Evolutionary conservation across 1,140 invertebrate species (phyloP).

Genomic region (Fragariocoptes setiger): DNA sequence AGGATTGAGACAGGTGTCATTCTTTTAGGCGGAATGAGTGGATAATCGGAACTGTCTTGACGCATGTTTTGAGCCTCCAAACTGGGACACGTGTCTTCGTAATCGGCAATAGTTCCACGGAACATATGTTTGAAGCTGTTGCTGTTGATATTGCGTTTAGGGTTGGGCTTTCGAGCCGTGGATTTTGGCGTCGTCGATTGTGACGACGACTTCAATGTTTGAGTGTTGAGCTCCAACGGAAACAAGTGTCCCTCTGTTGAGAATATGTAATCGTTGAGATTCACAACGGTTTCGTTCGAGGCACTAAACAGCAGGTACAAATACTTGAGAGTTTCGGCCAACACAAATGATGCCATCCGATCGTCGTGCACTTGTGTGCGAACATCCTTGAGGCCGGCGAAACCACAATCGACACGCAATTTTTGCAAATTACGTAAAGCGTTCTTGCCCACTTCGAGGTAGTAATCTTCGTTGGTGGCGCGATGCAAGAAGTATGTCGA

Average conservation of each 20-base stretch:
- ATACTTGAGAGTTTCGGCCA: slow-evolving; percentile 94
- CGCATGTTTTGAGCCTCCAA: neutral
- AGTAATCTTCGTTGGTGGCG: slow-evolving; percentile 77
- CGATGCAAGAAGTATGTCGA: slow-evolving; percentile 82
- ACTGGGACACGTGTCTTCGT: neutral
- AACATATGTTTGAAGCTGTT: neutral
- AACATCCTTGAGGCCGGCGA: slow-evolving; percentile 83
- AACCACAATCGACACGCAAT: slow-evolving; percentile 68
- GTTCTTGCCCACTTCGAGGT: slow-evolving; percentile 62
- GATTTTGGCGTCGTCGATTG: neutral
- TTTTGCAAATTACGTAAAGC: slow-evolving; percentile 65
- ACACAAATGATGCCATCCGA: slow-evolving; percentile 87
- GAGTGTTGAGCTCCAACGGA: slow-evolving; percentile 18
- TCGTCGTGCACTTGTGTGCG: slow-evolving; percentile 61
- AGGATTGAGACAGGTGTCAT: no score
- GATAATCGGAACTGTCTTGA: neutral
- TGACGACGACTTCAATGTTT: neutral
- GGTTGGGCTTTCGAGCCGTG: neutral
- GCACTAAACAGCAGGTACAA: slow-evolving; percentile 53
- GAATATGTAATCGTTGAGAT: slow-evolving; percentile 24
- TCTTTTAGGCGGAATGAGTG: no score
- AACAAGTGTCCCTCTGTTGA: slow-evolving; percentile 35
- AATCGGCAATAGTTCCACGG: neutral
- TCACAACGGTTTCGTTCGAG: neutral
- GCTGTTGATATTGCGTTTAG: neutral